Percentiles rank a stretch among this genome's conserved stretches.
phyloP scores from a whole-genome alignment of 2,113 vertebrate genomes.

The Nibea coibor region DNA sequence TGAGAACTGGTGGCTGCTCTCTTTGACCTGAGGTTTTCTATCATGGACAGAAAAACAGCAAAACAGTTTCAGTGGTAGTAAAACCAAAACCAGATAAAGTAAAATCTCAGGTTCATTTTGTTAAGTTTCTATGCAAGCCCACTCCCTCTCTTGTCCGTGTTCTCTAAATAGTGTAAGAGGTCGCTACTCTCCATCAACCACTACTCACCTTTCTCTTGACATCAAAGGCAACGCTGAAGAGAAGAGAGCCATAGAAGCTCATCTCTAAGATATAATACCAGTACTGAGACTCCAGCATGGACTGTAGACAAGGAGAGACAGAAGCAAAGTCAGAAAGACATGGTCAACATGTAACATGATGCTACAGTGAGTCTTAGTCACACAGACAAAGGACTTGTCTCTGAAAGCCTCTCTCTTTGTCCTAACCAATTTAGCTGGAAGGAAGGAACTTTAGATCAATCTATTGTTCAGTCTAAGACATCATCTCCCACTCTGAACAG shows the following conservation, averaged over 20 bases:
- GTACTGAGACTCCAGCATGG: constrained; percentile 92
- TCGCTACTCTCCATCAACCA: neutral
- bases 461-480: neutral
- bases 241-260: constrained; percentile 93
- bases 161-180: neutral
- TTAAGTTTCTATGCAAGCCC: neutral
- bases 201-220: constrained; percentile 91
- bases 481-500: neutral
- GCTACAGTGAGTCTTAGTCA: constrained; percentile 20
- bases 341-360: constrained; percentile 27
- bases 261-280: constrained; percentile 97
- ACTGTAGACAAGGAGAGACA: constrained; percentile 78
- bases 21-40: neutral
- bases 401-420: constrained; percentile 2
- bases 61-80: neutral
- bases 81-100: neutral
- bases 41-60: too few species aligned
- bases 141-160: too few species aligned
- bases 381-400: constrained; percentile 11
- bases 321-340: constrained; percentile 24
- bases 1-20: neutral
- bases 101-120: neutral
- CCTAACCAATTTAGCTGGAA: neutral
- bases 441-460: constrained; percentile 7
- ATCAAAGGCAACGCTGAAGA: constrained; percentile 92